Conservation (phyloP, 2,797 vertebrate species). For the Sebastes steindachneri region DNA sequence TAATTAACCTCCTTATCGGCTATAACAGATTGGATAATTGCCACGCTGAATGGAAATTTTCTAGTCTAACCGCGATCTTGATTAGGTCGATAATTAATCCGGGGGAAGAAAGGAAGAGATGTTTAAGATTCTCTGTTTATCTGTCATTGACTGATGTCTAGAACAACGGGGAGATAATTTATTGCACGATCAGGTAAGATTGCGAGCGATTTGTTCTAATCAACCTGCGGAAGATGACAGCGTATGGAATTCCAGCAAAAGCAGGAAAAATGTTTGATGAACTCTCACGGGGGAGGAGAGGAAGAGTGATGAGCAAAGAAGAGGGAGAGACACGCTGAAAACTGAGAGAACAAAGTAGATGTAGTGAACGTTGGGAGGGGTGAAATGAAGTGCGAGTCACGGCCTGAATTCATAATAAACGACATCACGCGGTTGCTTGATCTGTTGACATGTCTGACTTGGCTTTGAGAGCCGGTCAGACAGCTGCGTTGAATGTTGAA, state of each 20-base stretch:
- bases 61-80: constrained; percentile 60
- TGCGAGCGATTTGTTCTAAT: constrained; percentile 45
- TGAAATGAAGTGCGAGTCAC: not conserved
- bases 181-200: constrained; percentile 49
- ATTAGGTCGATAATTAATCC: constrained; percentile 74
- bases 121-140: constrained; percentile 58
- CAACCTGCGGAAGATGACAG: constrained; percentile 8
- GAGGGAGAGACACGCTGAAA: not conserved
- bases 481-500: constrained; percentile 51
- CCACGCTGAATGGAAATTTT: constrained; percentile 59
- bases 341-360: not conserved
- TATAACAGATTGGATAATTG: constrained; percentile 73
- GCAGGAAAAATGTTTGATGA: not conserved
- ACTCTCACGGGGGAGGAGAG: not conserved
- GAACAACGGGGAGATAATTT: constrained; percentile 62
- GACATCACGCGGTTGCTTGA: constrained; percentile 42
- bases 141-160: constrained; percentile 58
- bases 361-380: not conserved
- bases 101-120: constrained; percentile 39
- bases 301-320: not conserved
- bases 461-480: constrained; percentile 28
- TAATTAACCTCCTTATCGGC: constrained; percentile 73
- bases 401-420: constrained; percentile 55
- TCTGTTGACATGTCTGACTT: constrained; percentile 37
- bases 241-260: not conserved